Evolutionary conservation across 2,888 invertebrate species (phyloP).

Genomic region (Lasioglossum malachurum): DNA sequence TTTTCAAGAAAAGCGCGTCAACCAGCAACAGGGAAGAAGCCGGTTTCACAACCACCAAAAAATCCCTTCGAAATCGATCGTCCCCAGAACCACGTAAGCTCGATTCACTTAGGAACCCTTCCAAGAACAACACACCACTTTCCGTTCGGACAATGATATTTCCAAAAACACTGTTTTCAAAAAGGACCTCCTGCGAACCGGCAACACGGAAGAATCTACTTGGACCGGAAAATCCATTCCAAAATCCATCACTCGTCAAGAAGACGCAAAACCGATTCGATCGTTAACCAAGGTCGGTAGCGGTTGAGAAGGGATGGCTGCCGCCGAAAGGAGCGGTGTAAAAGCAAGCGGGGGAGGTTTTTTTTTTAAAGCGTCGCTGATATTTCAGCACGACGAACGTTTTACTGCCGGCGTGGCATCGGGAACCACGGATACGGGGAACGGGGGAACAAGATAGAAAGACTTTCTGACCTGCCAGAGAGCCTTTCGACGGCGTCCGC

Average conservation of each 20-base stretch:
- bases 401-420: conserved; percentile 37
- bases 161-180: background rate
- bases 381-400: conserved; percentile 47
- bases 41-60: background rate
- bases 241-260: background rate
- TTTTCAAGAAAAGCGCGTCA: background rate
- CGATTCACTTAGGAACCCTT: background rate
- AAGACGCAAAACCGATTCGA: background rate
- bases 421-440: conserved; percentile 23
- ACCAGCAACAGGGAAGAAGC: background rate
- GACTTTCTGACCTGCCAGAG: conserved; percentile 50
- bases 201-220: background rate
- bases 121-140: background rate
- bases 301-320: background rate
- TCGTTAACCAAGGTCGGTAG: conserved; percentile 8
- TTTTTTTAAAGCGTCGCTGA: conserved; percentile 34
- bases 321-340: conserved; percentile 12
- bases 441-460: conserved; percentile 4
- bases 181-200: background rate
- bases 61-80: background rate
- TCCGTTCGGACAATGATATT: background rate
- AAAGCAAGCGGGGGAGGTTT: conserved; percentile 15
- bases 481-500: background rate
- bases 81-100: background rate
- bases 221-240: background rate